phyloP scores from a whole-genome alignment of 92 coral and sea anemone genomes.

The Zoanthus gigantus region DNA sequence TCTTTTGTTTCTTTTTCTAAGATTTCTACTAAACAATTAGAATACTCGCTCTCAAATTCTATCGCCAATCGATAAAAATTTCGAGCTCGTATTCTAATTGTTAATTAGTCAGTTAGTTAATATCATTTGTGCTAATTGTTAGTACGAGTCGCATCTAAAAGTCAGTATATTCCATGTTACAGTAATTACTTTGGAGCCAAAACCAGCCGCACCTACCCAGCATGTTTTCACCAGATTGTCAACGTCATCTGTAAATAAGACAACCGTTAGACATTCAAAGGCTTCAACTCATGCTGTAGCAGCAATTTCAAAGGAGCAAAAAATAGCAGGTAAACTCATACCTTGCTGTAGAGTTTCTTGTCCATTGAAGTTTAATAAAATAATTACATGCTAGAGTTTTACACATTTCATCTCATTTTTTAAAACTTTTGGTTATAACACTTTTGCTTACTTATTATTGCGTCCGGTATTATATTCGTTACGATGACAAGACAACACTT shows the following conservation, averaged over 20 bases:
- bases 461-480: neutral
- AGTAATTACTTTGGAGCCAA: slow-evolving; percentile 18
- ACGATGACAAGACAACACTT: slow-evolving; percentile 14
- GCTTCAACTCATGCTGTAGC: neutral
- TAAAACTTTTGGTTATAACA: too few relatives aligned
- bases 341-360: too few relatives aligned
- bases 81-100: too few relatives aligned
- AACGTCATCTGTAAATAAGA: neutral
- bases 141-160: neutral
- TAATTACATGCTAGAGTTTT: too few relatives aligned
- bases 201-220: slow-evolving; percentile 3
- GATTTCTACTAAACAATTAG: too few relatives aligned
- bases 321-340: slow-evolving; percentile 4
- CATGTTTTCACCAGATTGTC: neutral
- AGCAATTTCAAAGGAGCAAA: neutral
- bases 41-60: too few relatives aligned
- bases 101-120: neutral
- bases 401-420: too few relatives aligned
- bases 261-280: neutral
- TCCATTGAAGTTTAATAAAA: too few relatives aligned
- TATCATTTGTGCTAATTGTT: neutral
- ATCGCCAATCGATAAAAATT: too few relatives aligned
- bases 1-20: too few relatives aligned
- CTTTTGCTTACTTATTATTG: too few relatives aligned
- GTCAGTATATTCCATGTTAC: neutral